Evolutionary conservation across 1,140 invertebrate genomes (phyloP).

Genomic region (Drosophila leontia): DNA sequence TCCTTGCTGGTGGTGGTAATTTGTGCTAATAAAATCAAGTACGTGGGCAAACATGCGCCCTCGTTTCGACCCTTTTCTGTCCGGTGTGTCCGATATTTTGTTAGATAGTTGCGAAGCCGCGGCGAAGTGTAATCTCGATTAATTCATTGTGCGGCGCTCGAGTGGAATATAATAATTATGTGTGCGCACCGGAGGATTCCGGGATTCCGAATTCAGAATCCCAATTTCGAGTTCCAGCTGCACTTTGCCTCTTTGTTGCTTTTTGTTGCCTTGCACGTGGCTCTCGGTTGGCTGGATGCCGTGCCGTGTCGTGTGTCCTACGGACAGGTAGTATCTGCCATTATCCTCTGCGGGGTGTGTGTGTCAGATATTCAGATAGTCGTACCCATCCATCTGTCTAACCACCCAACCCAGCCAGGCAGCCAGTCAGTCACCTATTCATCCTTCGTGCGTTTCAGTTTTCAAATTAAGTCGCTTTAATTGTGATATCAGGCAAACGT

Average conservation of each 20-base stretch:
- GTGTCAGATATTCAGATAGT: slow-evolving; percentile 12
- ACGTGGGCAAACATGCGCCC: slow-evolving; percentile 64
- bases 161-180: slow-evolving; percentile 84
- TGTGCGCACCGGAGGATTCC: slow-evolving; percentile 37
- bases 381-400: slow-evolving; percentile 20
- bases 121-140: slow-evolving; percentile 81
- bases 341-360: slow-evolving; percentile 65
- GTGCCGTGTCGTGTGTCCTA: slow-evolving; percentile 33
- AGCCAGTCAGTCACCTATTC: slow-evolving; percentile 6
- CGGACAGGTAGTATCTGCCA: slow-evolving; percentile 64
- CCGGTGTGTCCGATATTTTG: slow-evolving; percentile 24
- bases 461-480: slow-evolving; percentile 84
- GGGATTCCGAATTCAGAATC: slow-evolving; percentile 8
- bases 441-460: slow-evolving; percentile 59
- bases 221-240: slow-evolving; percentile 56
- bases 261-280: slow-evolving; percentile 62
- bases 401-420: slow-evolving; percentile 4
- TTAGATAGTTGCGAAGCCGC: slow-evolving; percentile 61
- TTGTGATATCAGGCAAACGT: slow-evolving; percentile 83
- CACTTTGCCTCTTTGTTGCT: slow-evolving; percentile 77
- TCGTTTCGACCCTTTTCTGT: slow-evolving; percentile 36
- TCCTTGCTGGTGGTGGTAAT: slow-evolving; percentile 71
- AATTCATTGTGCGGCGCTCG: slow-evolving; percentile 77
- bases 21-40: slow-evolving; percentile 84
- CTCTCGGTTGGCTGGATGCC: slow-evolving; percentile 46